Base-by-base conservation (phyloP, 2,797 vertebrate genomes). In the Labroides dimidiatus region DNA sequence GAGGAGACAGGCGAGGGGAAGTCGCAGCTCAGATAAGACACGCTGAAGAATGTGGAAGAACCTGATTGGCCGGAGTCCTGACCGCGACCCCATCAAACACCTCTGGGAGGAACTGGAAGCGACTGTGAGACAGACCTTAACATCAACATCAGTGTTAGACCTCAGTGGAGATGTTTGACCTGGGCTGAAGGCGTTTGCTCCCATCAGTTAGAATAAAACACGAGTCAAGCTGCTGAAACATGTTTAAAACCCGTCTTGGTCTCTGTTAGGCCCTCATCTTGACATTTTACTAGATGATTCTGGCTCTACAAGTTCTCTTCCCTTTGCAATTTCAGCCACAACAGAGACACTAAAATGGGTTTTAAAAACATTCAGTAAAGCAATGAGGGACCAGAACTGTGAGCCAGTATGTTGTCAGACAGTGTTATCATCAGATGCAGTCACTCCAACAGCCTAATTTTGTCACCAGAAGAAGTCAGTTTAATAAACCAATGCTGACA, bases 401-500 rank as follows among this genome's bases (percentile, higher is more conserved):
- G 47, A 64, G 50, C 50, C 64, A 2, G 41, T 8, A 17, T 27
- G 44, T 36, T 51, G 33, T 66, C 57, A 59, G 64, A 45, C 48
- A 11, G 11, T 21, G 3, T 56, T 54, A 58, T 66, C 69, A 42
- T 64, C 63, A 68, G 49, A 27, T 24, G 21, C 53, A 11, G 57
- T 59, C 49, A 47, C 42, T 55, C n/a, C 30, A 19, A 19, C 72
- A 15, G 20, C 11, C 45, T 64, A 0, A 23, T 33, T 39, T 49
- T 54, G 43, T 66, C 78, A 52, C 20, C 44, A 50, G 39, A 52
- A 51, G 21, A 49, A 71, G 17, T 24, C 19, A 15, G 10, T 52
- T 15, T 19, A 59, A 63, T 43, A 39, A 69, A 60, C 15, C 3
- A 11, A 58, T 39, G 16, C 24, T 61, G 67, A 71, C 72, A 39